Evolutionary conservation across 2,113 vertebrate species (phyloP), one percentile per base, ranked within the genome.

Genomic region (Girardinichthys multiradiatus): DNA sequence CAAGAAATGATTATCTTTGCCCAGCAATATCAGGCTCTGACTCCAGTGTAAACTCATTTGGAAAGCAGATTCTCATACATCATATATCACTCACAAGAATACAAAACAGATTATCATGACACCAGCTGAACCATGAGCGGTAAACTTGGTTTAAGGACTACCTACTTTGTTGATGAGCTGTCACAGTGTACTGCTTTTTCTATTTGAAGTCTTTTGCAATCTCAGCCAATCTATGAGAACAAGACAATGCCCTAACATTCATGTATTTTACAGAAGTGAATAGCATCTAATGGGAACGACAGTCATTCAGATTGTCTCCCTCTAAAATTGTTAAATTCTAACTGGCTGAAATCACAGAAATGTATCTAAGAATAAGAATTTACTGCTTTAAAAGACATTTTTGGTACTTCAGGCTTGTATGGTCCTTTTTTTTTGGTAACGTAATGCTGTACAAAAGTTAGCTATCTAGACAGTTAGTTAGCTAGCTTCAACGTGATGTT

Each of bases 31-130:
- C 89, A 87, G 90, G 86, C 92, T 83, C 92, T 77, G 84, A 88
- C 91, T 89, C 42, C 66, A 77, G 66, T 81, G 75, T 94, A 96
- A 96, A 95, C 89, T 94, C 89, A 93, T 95, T 95, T 95, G 84
- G 89, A 87, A 91, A 90, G 90, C 75, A 94, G 80, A 88, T 92
- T 90, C 87, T 91, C 91, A 91, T 93, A 92, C 84, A 94, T 94
- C 88, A 95, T 92, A 83, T 81, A 93, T 87, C 84, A 83, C 86
- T 90, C 77, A 80, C 85, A 90, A 88, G 90, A 88, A 92, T 94
- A 90, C 68, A 93, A 95, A 95, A 84, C 42, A 70, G 84, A 95
- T 96, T 96, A 95, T 84, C 76, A 84, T 89, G 87, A 90, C 86
- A 92, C 85, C 81, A 89, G 89, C 92, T 94, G 90, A 94, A 92